These are phyloP conservation scores for Leuciscus idus DNA, from an alignment of 2,113 vertebrate species.

Conservation along the genomic window DNA sequence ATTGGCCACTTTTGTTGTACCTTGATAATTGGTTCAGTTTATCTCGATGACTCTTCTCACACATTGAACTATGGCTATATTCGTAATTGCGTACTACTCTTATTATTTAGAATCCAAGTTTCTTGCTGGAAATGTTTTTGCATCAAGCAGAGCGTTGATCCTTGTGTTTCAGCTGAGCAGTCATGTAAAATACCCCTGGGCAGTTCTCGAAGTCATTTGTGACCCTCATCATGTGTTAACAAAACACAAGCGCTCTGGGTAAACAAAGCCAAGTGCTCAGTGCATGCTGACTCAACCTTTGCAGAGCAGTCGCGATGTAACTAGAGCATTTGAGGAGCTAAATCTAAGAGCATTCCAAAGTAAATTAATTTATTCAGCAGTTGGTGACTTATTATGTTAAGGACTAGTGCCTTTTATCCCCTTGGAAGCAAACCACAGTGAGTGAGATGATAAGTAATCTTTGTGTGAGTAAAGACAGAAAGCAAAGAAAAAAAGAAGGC, in stretches of 20 bases:
- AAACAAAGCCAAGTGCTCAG: neutral
- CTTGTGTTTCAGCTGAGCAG: neutral
- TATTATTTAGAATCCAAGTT: no score
- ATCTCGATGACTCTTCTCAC: no score
- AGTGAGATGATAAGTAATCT: neutral
- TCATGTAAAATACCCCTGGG: neutral
- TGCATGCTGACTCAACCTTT: conserved; percentile 1
- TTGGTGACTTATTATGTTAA: neutral
- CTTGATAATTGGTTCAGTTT: no score
- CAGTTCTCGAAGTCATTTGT: neutral
- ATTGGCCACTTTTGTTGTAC: neutral
- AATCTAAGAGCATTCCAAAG: neutral
- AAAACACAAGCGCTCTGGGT: conserved; percentile 6
- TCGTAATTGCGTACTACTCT: no score
- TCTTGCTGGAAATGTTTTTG: neutral
- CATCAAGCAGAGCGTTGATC: neutral
- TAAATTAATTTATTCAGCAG: neutral
- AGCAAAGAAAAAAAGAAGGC: neutral
- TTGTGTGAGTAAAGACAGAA: neutral
- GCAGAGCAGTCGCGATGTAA: neutral
- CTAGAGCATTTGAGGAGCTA: conserved; percentile 4
- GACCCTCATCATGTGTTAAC: conserved; percentile 21
- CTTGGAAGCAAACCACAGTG: neutral
- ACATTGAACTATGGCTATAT: no score
- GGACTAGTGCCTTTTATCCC: neutral